Evolutionary conservation across 2,797 vertebrate genomes (phyloP).

Genomic region (Pampus argenteus): DNA sequence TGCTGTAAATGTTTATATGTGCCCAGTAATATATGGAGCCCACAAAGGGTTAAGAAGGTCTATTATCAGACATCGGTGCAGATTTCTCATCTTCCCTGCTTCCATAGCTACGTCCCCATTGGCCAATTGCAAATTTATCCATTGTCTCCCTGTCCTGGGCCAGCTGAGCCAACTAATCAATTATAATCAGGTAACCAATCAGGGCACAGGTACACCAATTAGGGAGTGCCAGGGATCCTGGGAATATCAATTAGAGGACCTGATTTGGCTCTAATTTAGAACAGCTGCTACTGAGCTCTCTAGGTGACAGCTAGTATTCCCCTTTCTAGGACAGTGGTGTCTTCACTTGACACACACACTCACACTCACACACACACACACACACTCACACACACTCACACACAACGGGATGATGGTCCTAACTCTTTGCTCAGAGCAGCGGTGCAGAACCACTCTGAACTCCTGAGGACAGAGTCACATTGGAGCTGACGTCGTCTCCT

Average conservation of each 20-base stretch:
- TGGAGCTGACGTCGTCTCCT: constrained; percentile 37
- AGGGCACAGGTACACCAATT: constrained; percentile 78
- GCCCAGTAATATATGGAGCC: background rate
- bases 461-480: constrained; percentile 53
- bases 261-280: constrained; percentile 82
- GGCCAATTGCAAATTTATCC: constrained; percentile 36
- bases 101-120: constrained; percentile 10
- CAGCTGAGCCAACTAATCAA: constrained; percentile 75
- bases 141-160: constrained; percentile 53
- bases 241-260: constrained; percentile 80
- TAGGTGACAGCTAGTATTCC: constrained; percentile 70
- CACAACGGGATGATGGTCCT: constrained; percentile 61
- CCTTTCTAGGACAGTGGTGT: constrained; percentile 41
- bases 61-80: background rate
- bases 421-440: constrained; percentile 70
- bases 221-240: constrained; percentile 68
- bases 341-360: constrained; percentile 30
- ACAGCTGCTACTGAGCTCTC: constrained; percentile 78
- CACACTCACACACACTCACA: constrained; percentile 25
- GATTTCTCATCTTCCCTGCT: constrained; percentile 28
- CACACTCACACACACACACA: constrained; percentile 11
- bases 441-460: constrained; percentile 66
- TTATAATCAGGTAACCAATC: constrained; percentile 82
- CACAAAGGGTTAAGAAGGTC: constrained; percentile 14
- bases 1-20: background rate